Evolutionary conservation across 1,140 invertebrate genomes (phyloP).

Genomic region (Proales similis): DNA sequence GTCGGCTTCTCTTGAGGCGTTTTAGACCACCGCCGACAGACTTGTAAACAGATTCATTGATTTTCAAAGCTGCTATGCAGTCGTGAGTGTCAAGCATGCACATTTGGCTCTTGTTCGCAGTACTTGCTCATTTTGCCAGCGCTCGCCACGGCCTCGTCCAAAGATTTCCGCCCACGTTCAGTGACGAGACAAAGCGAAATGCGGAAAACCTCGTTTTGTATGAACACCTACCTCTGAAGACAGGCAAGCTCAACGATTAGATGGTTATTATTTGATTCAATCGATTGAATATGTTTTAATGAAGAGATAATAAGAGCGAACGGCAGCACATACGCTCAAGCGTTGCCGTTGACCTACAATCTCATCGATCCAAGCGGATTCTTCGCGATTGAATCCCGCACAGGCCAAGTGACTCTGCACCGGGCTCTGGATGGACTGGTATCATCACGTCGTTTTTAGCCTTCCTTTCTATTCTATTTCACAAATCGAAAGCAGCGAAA

Average conservation of each 20-base stretch:
- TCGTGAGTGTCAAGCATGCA: no score
- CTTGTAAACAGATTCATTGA: no score
- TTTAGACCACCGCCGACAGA: no score
- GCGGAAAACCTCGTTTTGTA: slow-evolving; percentile 22
- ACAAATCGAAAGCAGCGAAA: neutral
- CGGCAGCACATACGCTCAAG: neutral
- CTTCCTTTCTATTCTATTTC: neutral
- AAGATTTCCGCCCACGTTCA: slow-evolving; percentile 16
- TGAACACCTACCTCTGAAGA: slow-evolving; percentile 24
- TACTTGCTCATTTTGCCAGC: no score
- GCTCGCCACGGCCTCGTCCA: no score
- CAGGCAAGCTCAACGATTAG: slow-evolving; percentile 9
- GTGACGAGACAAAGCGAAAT: slow-evolving; percentile 3
- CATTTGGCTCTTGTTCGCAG: no score
- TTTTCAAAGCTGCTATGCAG: no score
- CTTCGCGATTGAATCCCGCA: slow-evolving; percentile 13
- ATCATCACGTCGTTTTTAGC: neutral
- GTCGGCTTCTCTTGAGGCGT: no score
- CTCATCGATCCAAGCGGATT: slow-evolving; percentile 5
- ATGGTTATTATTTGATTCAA: neutral
- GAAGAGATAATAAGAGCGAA: slow-evolving; percentile 9
- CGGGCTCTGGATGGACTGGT: neutral
- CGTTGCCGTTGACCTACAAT: slow-evolving; percentile 1
- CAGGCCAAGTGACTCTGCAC: neutral
- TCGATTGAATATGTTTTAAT: neutral